phyloP scores from a whole-genome alignment of 2,888 invertebrate species.

The Hirtodrosophila histrioides region DNA sequence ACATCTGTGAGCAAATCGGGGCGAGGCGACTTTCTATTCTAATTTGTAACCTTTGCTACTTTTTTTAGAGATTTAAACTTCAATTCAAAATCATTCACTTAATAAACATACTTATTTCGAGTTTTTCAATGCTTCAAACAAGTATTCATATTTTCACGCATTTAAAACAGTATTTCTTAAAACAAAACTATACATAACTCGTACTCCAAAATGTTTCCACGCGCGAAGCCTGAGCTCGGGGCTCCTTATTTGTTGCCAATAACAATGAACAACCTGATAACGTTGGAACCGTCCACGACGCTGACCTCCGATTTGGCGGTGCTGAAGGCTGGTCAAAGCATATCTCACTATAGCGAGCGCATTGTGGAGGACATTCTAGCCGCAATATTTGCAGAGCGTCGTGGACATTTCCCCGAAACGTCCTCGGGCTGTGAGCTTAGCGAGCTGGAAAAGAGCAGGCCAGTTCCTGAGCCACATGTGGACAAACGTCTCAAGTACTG shows the following conservation, averaged over 20 bases:
- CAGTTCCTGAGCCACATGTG: slow-evolving; percentile 45
- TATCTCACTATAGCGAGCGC: slow-evolving; percentile 43
- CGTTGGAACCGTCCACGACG: slow-evolving; percentile 2
- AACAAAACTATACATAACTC: not conserved
- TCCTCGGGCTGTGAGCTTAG: slow-evolving; percentile 54
- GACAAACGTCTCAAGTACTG: slow-evolving; percentile 78
- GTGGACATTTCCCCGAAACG: slow-evolving; percentile 60
- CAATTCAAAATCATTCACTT: slow-evolving; percentile 30
- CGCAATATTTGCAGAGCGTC: slow-evolving; percentile 65
- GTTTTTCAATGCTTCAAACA: slow-evolving; percentile 13
- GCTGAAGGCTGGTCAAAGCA: slow-evolving; percentile 5
- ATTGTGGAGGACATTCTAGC: slow-evolving; percentile 67
- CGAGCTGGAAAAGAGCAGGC: not conserved
- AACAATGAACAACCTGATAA: slow-evolving; percentile 39
- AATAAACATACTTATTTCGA: slow-evolving; percentile 7
- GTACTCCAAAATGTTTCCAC: not conserved
- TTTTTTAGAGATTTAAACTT: slow-evolving; percentile 33
- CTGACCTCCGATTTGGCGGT: not conserved
- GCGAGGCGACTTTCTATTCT: not conserved
- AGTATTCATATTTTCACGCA: not conserved
- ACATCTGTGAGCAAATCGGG: slow-evolving; percentile 10
- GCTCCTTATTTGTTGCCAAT: no score
- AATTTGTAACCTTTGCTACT: slow-evolving; percentile 1
- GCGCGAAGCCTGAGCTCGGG: no score
- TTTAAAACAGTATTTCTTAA: not conserved